Percentiles rank a stretch among this genome's conserved stretches.
phyloP scores from a whole-genome alignment of 2,888 invertebrate species.

The Siphlonurus alternatus region DNA sequence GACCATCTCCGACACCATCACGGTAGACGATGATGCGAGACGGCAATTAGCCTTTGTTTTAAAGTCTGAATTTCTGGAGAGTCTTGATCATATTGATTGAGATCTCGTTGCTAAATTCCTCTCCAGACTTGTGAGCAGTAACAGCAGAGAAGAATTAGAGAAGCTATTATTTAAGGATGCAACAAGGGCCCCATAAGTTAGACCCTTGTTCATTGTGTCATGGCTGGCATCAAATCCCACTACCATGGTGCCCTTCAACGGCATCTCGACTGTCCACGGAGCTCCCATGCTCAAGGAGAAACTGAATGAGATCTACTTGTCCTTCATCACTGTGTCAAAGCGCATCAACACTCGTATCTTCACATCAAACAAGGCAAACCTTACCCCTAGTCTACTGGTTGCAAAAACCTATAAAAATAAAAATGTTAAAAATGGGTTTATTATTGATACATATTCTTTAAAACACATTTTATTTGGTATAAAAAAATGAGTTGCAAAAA shows the following conservation, averaged over 20 bases:
- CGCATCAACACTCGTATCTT: constrained; percentile 74
- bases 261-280: no score
- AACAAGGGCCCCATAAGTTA: constrained; percentile 42
- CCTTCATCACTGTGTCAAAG: constrained; percentile 82
- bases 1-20: constrained; percentile 93
- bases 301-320: constrained; percentile 41
- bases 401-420: no score
- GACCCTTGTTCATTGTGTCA: constrained; percentile 44
- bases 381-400: constrained; percentile 71
- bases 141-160: constrained; percentile 57
- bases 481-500: no score
- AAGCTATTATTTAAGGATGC: constrained; percentile 66
- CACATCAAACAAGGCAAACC: no score
- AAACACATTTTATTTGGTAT: no score
- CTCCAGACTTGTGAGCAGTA: constrained; percentile 51
- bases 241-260: constrained; percentile 67
- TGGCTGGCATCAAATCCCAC: constrained; percentile 83
- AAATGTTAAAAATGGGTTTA: no score
- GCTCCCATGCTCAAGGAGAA: constrained; percentile 27
- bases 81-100: constrained; percentile 40
- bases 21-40: constrained; percentile 64
- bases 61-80: constrained; percentile 32
- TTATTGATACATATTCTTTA: no score
- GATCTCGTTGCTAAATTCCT: constrained; percentile 60
- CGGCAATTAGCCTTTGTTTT: constrained; percentile 36